Percentiles rank a stretch among this genome's conserved stretches.
These are phyloP conservation scores for Hypomecis atomaria DNA, from an alignment of 2,888 invertebrate genomes.

Conservation along the genomic window DNA sequence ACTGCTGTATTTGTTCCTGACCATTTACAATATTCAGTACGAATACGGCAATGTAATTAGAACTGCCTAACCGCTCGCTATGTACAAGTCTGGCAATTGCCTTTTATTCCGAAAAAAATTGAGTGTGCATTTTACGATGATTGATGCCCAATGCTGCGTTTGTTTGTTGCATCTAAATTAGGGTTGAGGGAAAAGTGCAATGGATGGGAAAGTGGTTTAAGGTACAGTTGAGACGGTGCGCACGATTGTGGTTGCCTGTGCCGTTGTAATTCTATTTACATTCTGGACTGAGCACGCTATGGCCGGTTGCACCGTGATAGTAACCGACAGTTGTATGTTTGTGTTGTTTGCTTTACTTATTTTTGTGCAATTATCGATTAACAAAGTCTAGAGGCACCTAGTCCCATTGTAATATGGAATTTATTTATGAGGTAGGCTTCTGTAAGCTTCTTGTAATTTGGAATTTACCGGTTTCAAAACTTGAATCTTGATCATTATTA, in stretches of 20 bases:
- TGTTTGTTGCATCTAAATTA: neutral
- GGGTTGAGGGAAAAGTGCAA: slow-evolving; percentile 26
- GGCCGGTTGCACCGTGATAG: slow-evolving; percentile 19
- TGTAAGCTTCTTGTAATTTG: too few species aligned
- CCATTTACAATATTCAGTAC: neutral
- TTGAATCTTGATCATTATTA: too few species aligned
- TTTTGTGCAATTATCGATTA: too few species aligned
- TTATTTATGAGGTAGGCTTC: too few species aligned
- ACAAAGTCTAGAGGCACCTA: too few species aligned
- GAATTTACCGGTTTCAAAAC: too few species aligned
- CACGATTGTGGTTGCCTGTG: slow-evolving; percentile 50
- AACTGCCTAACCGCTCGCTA: slow-evolving; percentile 10
- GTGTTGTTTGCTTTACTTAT: neutral
- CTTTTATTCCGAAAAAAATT: slow-evolving; percentile 8
- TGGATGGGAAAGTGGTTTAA: slow-evolving; percentile 25
- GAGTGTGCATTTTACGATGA: neutral
- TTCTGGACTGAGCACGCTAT: slow-evolving; percentile 52
- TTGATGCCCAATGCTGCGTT: slow-evolving; percentile 27
- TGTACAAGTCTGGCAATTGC: slow-evolving; percentile 3
- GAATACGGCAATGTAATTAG: slow-evolving; percentile 19
- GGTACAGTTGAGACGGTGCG: slow-evolving; percentile 36
- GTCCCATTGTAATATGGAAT: too few species aligned
- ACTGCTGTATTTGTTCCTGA: neutral
- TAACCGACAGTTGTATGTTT: slow-evolving; percentile 19
- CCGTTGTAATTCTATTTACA: slow-evolving; percentile 69